phyloP scores from a whole-genome alignment of 2,113 vertebrate genomes.

The Lipophrys pholis region DNA sequence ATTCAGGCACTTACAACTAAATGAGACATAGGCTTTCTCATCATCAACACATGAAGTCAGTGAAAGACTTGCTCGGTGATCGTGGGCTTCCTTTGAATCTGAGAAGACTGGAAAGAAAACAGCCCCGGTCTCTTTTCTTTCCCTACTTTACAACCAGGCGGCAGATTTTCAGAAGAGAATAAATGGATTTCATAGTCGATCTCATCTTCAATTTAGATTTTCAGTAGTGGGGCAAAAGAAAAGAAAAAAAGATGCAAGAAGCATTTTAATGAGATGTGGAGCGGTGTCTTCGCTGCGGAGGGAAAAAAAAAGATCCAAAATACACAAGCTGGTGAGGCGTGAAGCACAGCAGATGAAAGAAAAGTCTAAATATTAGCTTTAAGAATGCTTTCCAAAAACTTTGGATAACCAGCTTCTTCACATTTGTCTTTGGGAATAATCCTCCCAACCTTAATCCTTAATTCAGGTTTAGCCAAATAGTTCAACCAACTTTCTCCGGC shows the following conservation, averaged over 20 bases:
- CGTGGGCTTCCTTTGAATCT: constrained; percentile 12
- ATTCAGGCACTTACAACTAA: constrained; percentile 6
- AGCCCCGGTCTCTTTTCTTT: not conserved
- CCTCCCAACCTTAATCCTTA: constrained; percentile 20
- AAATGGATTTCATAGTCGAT: constrained; percentile 45
- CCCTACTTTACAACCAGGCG: constrained; percentile 3
- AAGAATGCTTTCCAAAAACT: constrained; percentile 1
- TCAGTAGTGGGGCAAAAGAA: constrained; percentile 27
- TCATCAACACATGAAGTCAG: constrained; percentile 13
- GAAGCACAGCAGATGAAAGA: constrained; percentile 38
- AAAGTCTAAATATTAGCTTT: not conserved
- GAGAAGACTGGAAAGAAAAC: constrained; percentile 14
- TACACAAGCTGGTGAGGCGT: constrained; percentile 30
- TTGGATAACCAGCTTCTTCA: constrained; percentile 4
- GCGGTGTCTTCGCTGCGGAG: constrained; percentile 10
- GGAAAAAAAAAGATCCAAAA: constrained; percentile 38
- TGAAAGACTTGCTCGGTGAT: constrained; percentile 5
- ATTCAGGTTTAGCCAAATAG: constrained; percentile 29
- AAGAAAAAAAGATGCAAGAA: not conserved
- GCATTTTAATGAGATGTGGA: constrained; percentile 20
- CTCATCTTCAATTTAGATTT: constrained; percentile 54
- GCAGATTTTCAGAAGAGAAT: constrained; percentile 33
- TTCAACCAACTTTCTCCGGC: no score
- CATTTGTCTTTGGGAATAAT: constrained; percentile 13
- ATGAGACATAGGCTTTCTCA: constrained; percentile 20